Evolutionary conservation across 2,888 invertebrate genomes (phyloP).

Genomic region (Zele albiditarsus): DNA sequence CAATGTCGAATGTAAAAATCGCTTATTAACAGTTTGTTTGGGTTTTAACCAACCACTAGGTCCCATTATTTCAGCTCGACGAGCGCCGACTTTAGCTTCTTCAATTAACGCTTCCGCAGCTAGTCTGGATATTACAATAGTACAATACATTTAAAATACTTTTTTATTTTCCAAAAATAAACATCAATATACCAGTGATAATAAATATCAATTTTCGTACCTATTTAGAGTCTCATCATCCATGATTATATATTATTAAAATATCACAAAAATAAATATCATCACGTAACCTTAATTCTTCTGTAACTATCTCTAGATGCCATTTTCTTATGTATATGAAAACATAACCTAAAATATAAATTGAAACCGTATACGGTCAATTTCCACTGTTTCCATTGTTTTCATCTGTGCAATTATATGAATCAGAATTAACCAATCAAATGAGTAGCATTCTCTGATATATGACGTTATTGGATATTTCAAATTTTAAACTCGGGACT

Average conservation of each 20-base stretch:
- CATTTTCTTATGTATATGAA: too few species aligned
- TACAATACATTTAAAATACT: background rate
- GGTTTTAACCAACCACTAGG: conserved; percentile 71
- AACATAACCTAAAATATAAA: too few species aligned
- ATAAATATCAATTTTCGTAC: conserved; percentile 45
- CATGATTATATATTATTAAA: conserved; percentile 49
- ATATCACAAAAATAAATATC: background rate
- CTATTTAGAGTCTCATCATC: conserved; percentile 65
- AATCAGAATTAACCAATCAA: too few species aligned
- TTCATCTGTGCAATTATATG: too few species aligned
- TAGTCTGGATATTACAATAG: conserved; percentile 53
- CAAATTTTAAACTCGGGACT: too few species aligned
- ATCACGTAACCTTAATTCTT: background rate
- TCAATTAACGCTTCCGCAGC: conserved; percentile 69
- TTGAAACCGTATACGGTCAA: too few species aligned
- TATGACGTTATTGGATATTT: too few species aligned
- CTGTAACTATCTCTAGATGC: too few species aligned
- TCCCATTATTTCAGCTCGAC: conserved; percentile 68
- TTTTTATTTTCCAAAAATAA: conserved; percentile 12
- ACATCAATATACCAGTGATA: background rate
- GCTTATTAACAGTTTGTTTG: conserved; percentile 68
- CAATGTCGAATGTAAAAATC: conserved; percentile 68
- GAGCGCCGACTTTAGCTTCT: conserved; percentile 68
- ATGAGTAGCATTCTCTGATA: too few species aligned
- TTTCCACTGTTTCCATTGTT: too few species aligned